phyloP scores from a whole-genome alignment of 1,140 invertebrate genomes.

The Aporrectodea caliginosa region DNA sequence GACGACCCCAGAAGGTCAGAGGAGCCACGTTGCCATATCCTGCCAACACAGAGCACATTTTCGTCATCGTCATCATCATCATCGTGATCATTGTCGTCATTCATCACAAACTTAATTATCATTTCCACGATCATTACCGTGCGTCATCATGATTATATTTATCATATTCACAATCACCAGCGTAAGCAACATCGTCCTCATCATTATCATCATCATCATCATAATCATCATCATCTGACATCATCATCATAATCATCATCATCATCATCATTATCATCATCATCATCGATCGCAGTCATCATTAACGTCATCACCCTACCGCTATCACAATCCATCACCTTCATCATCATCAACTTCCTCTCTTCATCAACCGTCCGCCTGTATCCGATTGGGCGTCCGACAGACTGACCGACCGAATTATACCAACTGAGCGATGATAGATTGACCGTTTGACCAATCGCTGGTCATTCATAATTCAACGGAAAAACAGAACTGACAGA shows the following conservation, averaged over 20 bases:
- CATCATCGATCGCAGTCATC: not conserved
- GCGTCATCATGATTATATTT: not conserved
- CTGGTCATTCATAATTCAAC: too few species aligned
- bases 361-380: not conserved
- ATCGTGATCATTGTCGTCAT: not conserved
- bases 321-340: not conserved
- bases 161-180: not conserved
- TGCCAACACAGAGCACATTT: not conserved
- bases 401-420: too few species aligned
- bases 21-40: conserved; percentile 93
- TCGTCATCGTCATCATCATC: not conserved
- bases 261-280: not conserved
- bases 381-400: too few species aligned
- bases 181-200: not conserved
- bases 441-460: too few species aligned
- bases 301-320: not conserved
- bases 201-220: conserved; percentile 1
- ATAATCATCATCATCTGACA: not conserved
- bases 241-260: not conserved
- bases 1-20: conserved; percentile 84
- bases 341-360: not conserved
- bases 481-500: too few species aligned
- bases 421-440: too few species aligned
- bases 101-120: too few species aligned
- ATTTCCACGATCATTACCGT: not conserved